Percentiles rank a stretch among this genome's conserved stretches.
Conservation (phyloP, 2,113 vertebrate species). For the Percina caprodes region DNA sequence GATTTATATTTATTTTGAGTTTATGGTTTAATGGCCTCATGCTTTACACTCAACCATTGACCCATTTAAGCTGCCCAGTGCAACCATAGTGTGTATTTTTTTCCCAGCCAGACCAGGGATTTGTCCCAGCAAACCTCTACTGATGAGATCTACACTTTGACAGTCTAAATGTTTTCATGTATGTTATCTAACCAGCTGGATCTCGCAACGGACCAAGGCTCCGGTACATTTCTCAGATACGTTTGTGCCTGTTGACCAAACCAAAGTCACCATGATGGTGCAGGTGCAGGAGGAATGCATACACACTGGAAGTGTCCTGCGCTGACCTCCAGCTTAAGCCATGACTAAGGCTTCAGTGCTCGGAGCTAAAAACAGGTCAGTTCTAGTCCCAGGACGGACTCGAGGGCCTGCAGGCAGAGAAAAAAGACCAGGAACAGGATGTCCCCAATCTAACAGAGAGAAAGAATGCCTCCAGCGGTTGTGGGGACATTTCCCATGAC, state of each 20-base stretch:
- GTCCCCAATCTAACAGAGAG: slow-evolving; percentile 40
- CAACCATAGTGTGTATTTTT: background rate
- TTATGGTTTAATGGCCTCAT: background rate
- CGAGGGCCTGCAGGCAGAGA: slow-evolving; percentile 17
- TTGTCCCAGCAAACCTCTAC: background rate
- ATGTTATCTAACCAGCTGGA: slow-evolving; percentile 31
- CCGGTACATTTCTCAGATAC: slow-evolving; percentile 38
- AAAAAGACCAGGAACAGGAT: slow-evolving; percentile 61
- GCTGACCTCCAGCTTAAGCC: slow-evolving; percentile 16
- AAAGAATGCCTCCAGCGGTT: slow-evolving; percentile 47
- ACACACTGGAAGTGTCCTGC: background rate
- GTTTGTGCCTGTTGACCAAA: slow-evolving; percentile 32
- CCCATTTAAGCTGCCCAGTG: background rate
- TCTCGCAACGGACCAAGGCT: background rate
- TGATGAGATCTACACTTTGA: slow-evolving; percentile 40
- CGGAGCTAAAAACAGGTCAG: slow-evolving; percentile 29
- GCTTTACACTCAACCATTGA: background rate
- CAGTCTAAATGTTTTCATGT: background rate
- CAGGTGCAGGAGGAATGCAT: slow-evolving; percentile 47
- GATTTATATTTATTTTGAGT: background rate
- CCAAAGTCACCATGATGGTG: slow-evolving; percentile 12
- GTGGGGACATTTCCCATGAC: slow-evolving; percentile 76
- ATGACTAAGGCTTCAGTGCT: background rate
- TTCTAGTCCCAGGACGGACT: slow-evolving; percentile 21
- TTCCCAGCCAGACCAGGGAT: background rate